These are phyloP conservation scores for Sapayoa aenigma DNA, from an alignment of 2,113 vertebrate species.

Conservation along the genomic window DNA sequence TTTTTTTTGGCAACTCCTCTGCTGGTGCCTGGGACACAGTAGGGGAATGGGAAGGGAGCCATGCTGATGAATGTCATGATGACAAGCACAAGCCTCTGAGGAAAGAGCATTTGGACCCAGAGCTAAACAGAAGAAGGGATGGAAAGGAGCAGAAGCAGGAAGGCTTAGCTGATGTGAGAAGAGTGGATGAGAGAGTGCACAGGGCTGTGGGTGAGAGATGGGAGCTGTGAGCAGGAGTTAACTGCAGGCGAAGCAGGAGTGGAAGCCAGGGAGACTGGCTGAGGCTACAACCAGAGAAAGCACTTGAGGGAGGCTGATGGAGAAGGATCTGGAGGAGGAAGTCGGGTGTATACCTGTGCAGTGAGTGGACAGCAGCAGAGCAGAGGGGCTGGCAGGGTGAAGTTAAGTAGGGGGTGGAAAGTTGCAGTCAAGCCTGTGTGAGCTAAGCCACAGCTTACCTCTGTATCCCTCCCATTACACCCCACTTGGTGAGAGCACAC, in stretches of 20 bases:
- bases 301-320: not conserved
- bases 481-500: not conserved
- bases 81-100: not conserved
- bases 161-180: not conserved
- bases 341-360: not conserved
- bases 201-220: not conserved
- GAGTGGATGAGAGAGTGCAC: not conserved
- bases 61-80: not conserved
- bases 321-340: not conserved
- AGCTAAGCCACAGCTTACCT: not conserved
- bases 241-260: not conserved
- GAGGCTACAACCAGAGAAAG: not conserved
- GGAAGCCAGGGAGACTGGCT: not conserved
- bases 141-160: not conserved
- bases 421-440: not conserved
- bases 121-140: not conserved
- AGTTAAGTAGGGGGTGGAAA: not conserved
- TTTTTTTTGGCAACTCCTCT: not conserved
- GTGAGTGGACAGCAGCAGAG: not conserved
- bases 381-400: not conserved
- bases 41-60: not conserved
- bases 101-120: not conserved
- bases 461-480: not conserved
- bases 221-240: not conserved
- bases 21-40: not conserved